phyloP scores from a whole-genome alignment of 2,113 vertebrate species.

The Phalacrocorax brasilianus region DNA sequence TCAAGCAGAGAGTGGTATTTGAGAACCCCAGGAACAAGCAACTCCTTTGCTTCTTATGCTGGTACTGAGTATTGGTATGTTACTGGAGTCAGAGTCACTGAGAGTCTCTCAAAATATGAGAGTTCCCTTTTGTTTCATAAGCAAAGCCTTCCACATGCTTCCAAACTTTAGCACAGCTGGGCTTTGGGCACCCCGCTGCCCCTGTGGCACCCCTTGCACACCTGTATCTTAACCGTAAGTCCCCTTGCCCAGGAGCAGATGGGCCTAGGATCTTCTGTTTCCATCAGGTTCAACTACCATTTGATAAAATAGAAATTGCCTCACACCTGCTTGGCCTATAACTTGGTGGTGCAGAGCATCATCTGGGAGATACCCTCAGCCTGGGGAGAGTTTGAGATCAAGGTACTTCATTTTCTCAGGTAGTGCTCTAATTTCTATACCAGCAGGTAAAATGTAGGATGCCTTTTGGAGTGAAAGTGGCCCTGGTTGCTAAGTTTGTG shows the following conservation, averaged over 20 bases:
- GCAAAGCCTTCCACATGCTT: background rate
- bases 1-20: background rate
- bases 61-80: background rate
- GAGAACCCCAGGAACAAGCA: accelerated
- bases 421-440: background rate
- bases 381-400: background rate
- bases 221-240: background rate
- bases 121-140: background rate
- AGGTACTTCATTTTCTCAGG: background rate
- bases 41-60: background rate
- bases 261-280: background rate
- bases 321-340: background rate
- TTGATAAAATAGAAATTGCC: background rate
- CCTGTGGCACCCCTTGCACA: too few relatives aligned
- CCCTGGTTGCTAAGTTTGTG: background rate
- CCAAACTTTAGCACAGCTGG: background rate
- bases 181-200: background rate
- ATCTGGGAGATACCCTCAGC: background rate
- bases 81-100: background rate
- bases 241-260: background rate
- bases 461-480: background rate
- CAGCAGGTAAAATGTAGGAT: background rate
- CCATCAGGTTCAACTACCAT: background rate
- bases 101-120: background rate
- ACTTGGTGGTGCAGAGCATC: background rate